Base-by-base conservation (phyloP, 1,140 invertebrate genomes). In the Drosophila simulans region DNA sequence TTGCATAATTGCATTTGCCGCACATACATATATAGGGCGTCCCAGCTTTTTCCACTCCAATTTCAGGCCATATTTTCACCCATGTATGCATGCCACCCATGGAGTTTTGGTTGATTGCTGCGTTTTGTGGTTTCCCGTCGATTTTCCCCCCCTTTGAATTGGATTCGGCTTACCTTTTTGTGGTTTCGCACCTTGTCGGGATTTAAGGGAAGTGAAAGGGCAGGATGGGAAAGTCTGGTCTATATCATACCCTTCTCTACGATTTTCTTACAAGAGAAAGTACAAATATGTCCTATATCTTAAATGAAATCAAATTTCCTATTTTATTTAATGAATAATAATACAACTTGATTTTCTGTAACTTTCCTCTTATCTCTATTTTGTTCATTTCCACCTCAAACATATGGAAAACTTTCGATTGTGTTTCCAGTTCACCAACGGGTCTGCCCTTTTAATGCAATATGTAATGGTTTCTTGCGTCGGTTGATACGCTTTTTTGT, bases 1-100 rank as follows among this genome's bases (percentile, higher is more conserved):
- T 82, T 86, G 83, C 82, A 86, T 86, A 86, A 82, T 86, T 82
- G 78, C 73, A 80, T 81, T 80, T 57, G 17, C 58, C 46, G 37
- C 40, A 20, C 42, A 31, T 8, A 8, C 8, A 8, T 7, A 58
- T 66, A 58, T 66, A 45, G 59, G 42, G 56, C 52, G 56, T 60
- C 70, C 39, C 31, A 46, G 43, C 35, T 31, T 42, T 56, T 55
- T 70, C 52, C 40, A 59, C 57, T 49, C 56, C 40, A 54, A 54
- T 37, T 57, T 52, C 46, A 52, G 45, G 53, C 75, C 66, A 64
- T 70, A 64, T 78, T 58, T 49, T 55, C 54, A 64, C 39, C 34
- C 13, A 53, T 71, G 64, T 34, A 49, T 22, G 10, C 15, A 12
- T 49, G 11, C 72, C 55, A 46, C 54, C 71, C 64, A 57, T 63